These are phyloP conservation scores for Cecidostiba fungosa DNA, from an alignment of 2,888 invertebrate genomes.

Conservation along the genomic window DNA sequence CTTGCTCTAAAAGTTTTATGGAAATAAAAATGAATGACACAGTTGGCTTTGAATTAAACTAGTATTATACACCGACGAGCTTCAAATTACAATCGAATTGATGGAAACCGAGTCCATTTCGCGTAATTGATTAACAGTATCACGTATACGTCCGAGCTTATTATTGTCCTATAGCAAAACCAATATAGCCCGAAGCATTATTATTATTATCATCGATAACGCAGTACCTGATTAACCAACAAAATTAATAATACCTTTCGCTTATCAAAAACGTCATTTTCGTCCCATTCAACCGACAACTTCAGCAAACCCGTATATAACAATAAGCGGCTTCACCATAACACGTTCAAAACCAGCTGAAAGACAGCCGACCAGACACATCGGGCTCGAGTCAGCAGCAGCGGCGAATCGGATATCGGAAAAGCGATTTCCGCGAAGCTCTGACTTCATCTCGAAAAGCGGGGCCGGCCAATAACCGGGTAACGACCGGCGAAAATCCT, in stretches of 20 bases:
- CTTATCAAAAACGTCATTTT: not conserved
- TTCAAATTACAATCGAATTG: no score
- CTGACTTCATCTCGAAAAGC: conserved; percentile 6
- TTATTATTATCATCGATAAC: no score
- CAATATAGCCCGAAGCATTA: no score
- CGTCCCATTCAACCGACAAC: not conserved
- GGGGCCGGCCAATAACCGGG: conserved; percentile 57
- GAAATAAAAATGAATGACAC: not conserved
- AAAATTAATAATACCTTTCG: no score
- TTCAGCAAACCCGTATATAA: not conserved
- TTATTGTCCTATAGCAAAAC: no score
- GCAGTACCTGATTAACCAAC: no score
- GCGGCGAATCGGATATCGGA: conserved; percentile 58
- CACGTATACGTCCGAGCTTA: no score
- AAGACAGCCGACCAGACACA: not conserved
- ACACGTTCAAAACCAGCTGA: not conserved
- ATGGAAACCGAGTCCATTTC: no score
- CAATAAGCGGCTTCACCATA: not conserved
- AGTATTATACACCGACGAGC: no score
- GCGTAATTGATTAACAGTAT: no score
- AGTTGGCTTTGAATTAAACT: not conserved
- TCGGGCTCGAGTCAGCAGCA: conserved; percentile 22
- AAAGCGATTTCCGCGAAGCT: conserved; percentile 46
- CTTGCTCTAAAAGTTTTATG: not conserved
- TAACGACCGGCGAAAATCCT: conserved; percentile 57